phyloP scores from a whole-genome alignment of 2,797 vertebrate species.

The Argentina silus region DNA sequence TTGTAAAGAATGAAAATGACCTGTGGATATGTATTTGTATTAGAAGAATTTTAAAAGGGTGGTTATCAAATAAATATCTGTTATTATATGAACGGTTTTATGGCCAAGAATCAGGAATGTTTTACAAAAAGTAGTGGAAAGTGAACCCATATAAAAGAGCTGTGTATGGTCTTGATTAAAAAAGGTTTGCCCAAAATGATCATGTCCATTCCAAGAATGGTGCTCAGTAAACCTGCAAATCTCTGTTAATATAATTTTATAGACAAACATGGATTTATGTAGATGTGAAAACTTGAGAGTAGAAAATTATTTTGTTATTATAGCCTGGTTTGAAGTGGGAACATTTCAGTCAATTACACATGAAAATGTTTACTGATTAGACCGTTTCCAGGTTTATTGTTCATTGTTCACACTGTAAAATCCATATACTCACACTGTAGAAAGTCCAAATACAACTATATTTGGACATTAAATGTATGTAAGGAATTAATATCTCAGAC shows the following conservation, averaged over 20 bases:
- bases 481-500: conserved; percentile 24
- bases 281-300: neutral
- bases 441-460: conserved; percentile 7
- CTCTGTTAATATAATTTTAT: neutral
- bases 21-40: conserved; percentile 16
- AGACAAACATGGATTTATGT: neutral
- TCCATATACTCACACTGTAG: conserved; percentile 7
- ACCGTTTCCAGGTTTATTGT: neutral
- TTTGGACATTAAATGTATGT: conserved; percentile 4
- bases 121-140: neutral
- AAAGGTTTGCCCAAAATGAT: conserved; percentile 4
- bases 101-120: neutral
- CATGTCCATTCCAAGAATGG: neutral
- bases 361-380: neutral
- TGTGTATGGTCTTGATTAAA: neutral
- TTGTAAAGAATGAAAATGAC: conserved; percentile 27
- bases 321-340: neutral
- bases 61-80: conserved; percentile 26
- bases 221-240: neutral
- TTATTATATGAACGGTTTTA: conserved; percentile 1
- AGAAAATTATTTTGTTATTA: neutral
- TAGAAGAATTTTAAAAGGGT: conserved; percentile 18
- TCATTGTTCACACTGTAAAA: conserved; percentile 22
- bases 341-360: neutral
- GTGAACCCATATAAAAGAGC: neutral